Percentiles rank a stretch among this genome's conserved stretches.
Conservation (phyloP, 2,797 vertebrate species). For the Otus scops region DNA sequence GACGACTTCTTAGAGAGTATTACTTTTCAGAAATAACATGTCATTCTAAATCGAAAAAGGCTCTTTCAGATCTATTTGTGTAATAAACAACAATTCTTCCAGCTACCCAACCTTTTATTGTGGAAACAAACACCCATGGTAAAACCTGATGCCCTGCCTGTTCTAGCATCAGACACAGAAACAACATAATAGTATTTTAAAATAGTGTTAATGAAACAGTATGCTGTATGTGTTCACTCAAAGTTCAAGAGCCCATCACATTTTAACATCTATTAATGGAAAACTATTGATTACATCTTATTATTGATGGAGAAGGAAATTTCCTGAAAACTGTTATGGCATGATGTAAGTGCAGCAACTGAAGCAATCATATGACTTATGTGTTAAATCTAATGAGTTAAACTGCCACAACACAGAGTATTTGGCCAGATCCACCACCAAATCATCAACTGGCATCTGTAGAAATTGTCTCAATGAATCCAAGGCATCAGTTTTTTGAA, state of each 20-base stretch:
- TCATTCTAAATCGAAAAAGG: neutral
- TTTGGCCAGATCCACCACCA: conserved; percentile 31
- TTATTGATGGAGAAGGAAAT: neutral
- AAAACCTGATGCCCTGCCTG: neutral
- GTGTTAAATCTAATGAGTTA: neutral
- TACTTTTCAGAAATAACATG: neutral
- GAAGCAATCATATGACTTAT: neutral
- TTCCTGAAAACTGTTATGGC: neutral
- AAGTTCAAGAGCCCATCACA: neutral
- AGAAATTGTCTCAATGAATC: conserved; percentile 50
- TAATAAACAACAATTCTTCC: neutral
- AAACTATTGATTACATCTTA: neutral
- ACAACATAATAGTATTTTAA: neutral
- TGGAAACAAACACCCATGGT: neutral
- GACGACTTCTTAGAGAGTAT: neutral
- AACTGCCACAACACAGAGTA: neutral
- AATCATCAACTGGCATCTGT: conserved; percentile 43
- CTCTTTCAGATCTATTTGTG: neutral
- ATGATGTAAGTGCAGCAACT: neutral
- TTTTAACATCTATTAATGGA: neutral
- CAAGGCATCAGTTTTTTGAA: conserved; percentile 9
- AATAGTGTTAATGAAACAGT: neutral
- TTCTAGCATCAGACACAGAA: neutral
- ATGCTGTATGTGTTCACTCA: neutral
- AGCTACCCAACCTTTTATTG: neutral